Evolutionary conservation across 1,140 invertebrate species (phyloP).

Genomic region (Drosophila bocqueti): DNA sequence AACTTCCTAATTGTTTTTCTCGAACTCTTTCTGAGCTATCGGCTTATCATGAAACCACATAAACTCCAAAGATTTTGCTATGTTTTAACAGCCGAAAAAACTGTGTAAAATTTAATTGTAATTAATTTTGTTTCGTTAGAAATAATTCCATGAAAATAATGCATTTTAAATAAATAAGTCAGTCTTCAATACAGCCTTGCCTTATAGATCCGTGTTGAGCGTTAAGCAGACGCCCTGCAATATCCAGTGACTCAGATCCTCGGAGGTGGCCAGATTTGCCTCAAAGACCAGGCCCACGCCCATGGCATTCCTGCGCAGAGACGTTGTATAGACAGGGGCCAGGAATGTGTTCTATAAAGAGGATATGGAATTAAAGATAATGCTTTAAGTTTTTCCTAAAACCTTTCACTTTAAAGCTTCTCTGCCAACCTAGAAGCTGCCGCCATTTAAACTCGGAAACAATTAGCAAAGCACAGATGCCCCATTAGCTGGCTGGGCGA

Average conservation of each 20-base stretch:
- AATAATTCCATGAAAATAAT: slow-evolving; percentile 23
- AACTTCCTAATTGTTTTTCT: too few species aligned
- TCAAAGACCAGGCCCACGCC: slow-evolving; percentile 96
- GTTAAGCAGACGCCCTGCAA: slow-evolving; percentile 94
- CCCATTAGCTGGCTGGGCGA: slow-evolving; percentile 57
- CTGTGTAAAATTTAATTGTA: slow-evolving; percentile 9
- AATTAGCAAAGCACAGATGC: slow-evolving; percentile 74
- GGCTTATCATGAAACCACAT: not conserved
- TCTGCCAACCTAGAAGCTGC: slow-evolving; percentile 22
- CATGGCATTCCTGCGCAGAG: slow-evolving; percentile 93
- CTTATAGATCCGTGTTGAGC: slow-evolving; percentile 88
- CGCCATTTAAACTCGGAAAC: slow-evolving; percentile 74
- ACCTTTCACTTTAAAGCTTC: slow-evolving; percentile 6
- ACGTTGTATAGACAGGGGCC: slow-evolving; percentile 95
- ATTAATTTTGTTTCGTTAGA: not conserved
- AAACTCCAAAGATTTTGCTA: not conserved
- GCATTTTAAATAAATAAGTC: slow-evolving; percentile 15
- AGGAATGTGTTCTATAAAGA: slow-evolving; percentile 90
- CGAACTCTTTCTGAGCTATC: not conserved
- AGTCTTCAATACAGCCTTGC: slow-evolving; percentile 11
- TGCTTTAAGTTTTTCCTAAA: not conserved
- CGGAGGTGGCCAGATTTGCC: slow-evolving; percentile 91
- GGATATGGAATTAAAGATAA: not conserved
- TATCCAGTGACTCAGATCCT: slow-evolving; percentile 94
- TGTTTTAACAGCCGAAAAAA: slow-evolving; percentile 1